Percentiles rank a stretch among this genome's conserved stretches.
These are phyloP conservation scores for Sebastes miniatus DNA, from an alignment of 2,797 vertebrate species.

Conservation along the genomic window DNA sequence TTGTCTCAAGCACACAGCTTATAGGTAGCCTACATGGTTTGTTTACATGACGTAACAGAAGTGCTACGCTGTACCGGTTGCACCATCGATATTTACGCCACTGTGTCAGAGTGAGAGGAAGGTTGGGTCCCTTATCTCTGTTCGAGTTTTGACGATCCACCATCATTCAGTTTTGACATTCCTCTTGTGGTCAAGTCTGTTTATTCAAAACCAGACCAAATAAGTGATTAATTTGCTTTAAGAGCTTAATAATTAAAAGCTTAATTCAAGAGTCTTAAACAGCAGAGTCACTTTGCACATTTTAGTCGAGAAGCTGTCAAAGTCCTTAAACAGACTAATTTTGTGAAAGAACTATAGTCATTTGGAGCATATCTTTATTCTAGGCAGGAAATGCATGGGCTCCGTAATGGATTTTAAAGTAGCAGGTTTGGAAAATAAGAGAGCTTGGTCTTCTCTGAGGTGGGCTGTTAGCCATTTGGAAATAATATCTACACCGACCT, in stretches of 20 bases:
- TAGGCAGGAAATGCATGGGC: slow-evolving; percentile 22
- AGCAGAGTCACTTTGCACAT: background rate
- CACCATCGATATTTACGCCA: too few species aligned
- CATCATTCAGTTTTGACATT: background rate
- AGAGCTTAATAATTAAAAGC: background rate
- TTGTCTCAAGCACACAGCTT: too few species aligned
- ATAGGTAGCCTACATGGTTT: too few species aligned
- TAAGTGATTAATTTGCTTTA: background rate
- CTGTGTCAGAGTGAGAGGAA: background rate
- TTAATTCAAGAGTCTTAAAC: background rate
- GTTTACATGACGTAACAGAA: too few species aligned
- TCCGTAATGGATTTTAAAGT: slow-evolving; percentile 60
- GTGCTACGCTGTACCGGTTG: too few species aligned
- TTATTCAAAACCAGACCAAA: background rate
- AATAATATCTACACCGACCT: slow-evolving; percentile 19
- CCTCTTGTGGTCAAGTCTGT: background rate
- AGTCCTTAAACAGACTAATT: background rate
- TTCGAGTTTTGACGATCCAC: background rate
- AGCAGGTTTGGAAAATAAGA: slow-evolving; percentile 34
- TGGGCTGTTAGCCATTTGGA: slow-evolving; percentile 46
- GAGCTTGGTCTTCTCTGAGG: background rate
- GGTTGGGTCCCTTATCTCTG: background rate
- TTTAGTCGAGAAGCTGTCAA: background rate
- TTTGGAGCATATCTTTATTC: slow-evolving; percentile 12
- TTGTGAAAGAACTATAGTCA: background rate